Base-by-base conservation (phyloP, 2,113 vertebrate genomes). In the Aspidoscelis tigris region DNA sequence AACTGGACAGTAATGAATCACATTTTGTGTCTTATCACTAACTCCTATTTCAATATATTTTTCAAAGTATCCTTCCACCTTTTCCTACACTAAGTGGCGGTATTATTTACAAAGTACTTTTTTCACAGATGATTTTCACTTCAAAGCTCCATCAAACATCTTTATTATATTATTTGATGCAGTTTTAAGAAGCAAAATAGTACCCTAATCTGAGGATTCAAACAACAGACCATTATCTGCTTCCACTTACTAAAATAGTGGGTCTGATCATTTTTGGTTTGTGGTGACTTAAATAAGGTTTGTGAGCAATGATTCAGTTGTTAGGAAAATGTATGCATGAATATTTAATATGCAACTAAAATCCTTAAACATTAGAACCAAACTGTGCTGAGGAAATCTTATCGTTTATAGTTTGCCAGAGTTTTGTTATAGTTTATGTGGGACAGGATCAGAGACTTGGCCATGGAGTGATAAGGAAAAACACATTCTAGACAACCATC, bases 181-280 rank as follows among this genome's bases (percentile, higher is more conserved):
- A 65, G 84, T 89, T 76, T 88, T 88, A 83, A 90, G 72, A 87
- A 90, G 73, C 61, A 82, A 89, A 89, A 87, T 10, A 78, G 8
- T 73, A 12, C 86, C 50, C 22, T n/a, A 24, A 33, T 7, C 88
- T 84, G 85, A 89, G 84, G 7, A 53, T 39, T 24, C 39, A 16
- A 41, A 58, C 14, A 71, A 39, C 80, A 76, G 70, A 81, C 81
- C 88, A 24, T 16, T 21, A 3, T 76, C 70, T 47, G 78, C 83
- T 80, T 89, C 78, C 89, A 90, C 87, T 83, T 93, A 50, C 47
- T 50, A 9, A 50, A 50, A 50, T 9, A 50, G 47, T 50, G 47
- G 47, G 5, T 50, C 8, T 50, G 47, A 5, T 6, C 47, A 5
- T 50, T 50, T 50, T 50, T 50, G 5, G 47, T 50, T 50, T 50